Evolutionary conservation across 2,797 vertebrate species (phyloP).

Genomic region (Fringilla coelebs): DNA sequence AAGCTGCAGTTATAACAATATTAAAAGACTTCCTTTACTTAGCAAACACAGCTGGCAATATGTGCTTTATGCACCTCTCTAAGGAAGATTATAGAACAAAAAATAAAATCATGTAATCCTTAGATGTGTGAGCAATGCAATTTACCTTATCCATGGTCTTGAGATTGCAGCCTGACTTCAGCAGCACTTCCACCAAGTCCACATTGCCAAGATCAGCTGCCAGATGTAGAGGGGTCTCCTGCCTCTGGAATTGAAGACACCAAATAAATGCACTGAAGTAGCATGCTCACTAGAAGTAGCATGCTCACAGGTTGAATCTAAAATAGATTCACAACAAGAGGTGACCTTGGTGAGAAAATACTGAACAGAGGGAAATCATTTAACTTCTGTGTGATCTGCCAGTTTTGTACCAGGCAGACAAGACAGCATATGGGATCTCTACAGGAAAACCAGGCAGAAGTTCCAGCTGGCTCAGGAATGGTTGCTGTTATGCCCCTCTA

Average conservation of each 20-base stretch:
- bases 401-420: not conserved
- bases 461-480: not conserved
- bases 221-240: slow-evolving; percentile 85
- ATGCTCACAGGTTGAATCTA: not conserved
- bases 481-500: not conserved
- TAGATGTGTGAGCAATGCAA: not conserved
- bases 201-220: slow-evolving; percentile 85
- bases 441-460: not conserved
- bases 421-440: not conserved
- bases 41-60: not conserved
- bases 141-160: slow-evolving; percentile 81
- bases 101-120: not conserved
- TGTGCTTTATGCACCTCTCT: not conserved
- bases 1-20: not conserved
- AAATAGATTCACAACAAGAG: not conserved
- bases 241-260: slow-evolving; percentile 74
- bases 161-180: slow-evolving; percentile 82
- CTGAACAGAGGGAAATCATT: not conserved
- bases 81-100: not conserved
- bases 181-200: slow-evolving; percentile 86
- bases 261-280: not conserved
- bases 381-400: not conserved
- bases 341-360: not conserved
- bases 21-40: not conserved
- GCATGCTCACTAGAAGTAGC: not conserved